Percentiles rank a stretch among this genome's conserved stretches.
Conservation (phyloP, 2,888 invertebrate species). For the Cantharis rufa region DNA sequence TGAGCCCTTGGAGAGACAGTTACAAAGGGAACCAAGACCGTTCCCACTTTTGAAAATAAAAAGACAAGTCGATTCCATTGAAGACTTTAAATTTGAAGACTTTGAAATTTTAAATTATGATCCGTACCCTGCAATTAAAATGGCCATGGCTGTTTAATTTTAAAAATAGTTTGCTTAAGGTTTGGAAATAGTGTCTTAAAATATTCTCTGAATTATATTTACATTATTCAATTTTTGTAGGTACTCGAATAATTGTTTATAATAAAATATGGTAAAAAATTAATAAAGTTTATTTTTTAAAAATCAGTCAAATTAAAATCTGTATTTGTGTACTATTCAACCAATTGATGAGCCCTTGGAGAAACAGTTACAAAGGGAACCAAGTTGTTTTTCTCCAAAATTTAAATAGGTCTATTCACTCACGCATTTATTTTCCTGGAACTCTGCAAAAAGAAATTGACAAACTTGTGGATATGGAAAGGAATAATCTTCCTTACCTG, state of each 20-base stretch:
- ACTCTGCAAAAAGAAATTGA: background rate
- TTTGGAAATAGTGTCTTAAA: background rate
- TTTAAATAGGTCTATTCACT: background rate
- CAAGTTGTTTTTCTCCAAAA: too few relatives aligned
- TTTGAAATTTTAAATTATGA: slow-evolving; percentile 85
- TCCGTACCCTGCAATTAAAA: slow-evolving; percentile 85
- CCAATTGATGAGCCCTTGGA: too few relatives aligned
- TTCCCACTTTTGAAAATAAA: slow-evolving; percentile 83
- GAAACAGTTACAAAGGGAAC: too few relatives aligned
- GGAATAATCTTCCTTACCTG: background rate
- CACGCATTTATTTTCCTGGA: background rate
- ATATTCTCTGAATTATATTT: background rate
- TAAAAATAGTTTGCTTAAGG: background rate
- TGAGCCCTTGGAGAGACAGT: slow-evolving; percentile 78
- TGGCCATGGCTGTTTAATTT: slow-evolving; percentile 87
- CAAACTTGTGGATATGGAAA: background rate
- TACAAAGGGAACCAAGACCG: slow-evolving; percentile 73
- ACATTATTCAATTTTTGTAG: too few relatives aligned
- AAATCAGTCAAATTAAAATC: too few relatives aligned
- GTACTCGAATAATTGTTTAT: too few relatives aligned
- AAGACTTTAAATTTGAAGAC: slow-evolving; percentile 85
- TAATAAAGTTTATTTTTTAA: too few relatives aligned
- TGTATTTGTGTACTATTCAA: too few relatives aligned
- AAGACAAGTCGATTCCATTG: slow-evolving; percentile 73
- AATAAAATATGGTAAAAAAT: too few relatives aligned